Base-by-base conservation (phyloP, 2,888 invertebrate genomes). In the Lycocerus yunnanus region DNA sequence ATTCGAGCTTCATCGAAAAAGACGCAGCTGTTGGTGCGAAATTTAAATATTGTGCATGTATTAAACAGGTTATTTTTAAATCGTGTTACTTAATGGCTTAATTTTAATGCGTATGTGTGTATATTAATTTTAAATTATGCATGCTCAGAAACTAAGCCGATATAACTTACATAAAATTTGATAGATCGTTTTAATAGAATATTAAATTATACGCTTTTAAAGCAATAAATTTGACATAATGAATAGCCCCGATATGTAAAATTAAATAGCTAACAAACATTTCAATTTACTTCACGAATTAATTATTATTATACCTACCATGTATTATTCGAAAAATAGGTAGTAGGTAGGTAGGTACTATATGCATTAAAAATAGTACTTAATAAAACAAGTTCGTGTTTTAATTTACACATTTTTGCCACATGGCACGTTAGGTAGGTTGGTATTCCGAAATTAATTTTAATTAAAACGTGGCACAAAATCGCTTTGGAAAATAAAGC, bases 41-140 rank as follows among this genome's bases (percentile, higher is more conserved):
- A 82, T 83, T 82, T 82, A 81, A 83, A 83, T 77, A 76, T 63
- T 77, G 74, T 74, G 71, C 75, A 68, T 82, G 81, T 81, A 80
- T 82, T 79, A 83, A 82, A 78, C 81, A 83, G 82, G 82, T 83
- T 81, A 78, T 79, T 80, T 79, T 78, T 78, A 80, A 80, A 78
- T 79, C 76, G 78, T 78, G 73, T 75, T 76, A 78, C 77, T 78
- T 76, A 78, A 79, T 77, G 78, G 79, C 78, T 79, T 76, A 78
- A 79, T 78, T 78, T 78, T 74, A 77, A 78, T 77, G 72, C 73
- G 74, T 24, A 24, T 71, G 61, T 78, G 74, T 71, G 61, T 78
- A 77, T 79, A 80, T 81, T 80, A 79, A 79, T 77, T 77, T 81
- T 77, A 77, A 77, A 80, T 80, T 80, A 78, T 78, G 69, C 71